Evolutionary conservation across 2,888 invertebrate species (phyloP).

Genomic region (Argyresthia goedartella): DNA sequence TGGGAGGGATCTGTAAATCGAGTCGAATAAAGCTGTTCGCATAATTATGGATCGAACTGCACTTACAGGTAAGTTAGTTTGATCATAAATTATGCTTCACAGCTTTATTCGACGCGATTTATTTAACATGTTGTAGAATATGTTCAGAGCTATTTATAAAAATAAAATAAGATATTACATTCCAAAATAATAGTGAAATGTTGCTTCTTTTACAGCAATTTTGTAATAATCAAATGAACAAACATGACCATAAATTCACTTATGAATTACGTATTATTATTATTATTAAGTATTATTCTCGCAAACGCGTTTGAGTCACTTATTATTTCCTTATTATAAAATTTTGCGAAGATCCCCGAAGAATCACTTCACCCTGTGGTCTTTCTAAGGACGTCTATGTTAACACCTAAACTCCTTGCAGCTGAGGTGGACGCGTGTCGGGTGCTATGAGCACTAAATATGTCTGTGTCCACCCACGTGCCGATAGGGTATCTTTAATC

Average conservation of each 20-base stretch:
- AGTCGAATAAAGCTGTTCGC: not conserved
- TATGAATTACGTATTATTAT: not conserved
- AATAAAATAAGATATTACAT: not conserved
- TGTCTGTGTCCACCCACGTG: slow-evolving; percentile 7
- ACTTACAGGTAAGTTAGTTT: no score
- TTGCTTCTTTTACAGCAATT: not conserved
- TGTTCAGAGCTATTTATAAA: not conserved
- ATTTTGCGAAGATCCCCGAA: no score
- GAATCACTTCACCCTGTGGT: slow-evolving; percentile 12
- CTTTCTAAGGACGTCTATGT: slow-evolving; percentile 12
- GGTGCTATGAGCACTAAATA: slow-evolving; percentile 10
- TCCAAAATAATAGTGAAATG: not conserved
- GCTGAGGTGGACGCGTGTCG: slow-evolving; percentile 10
- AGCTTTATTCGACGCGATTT: no score
- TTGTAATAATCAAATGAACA: not conserved
- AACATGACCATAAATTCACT: not conserved
- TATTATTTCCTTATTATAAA: no score
- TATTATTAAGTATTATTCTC: no score
- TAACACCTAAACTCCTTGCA: slow-evolving; percentile 12
- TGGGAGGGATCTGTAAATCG: not conserved
- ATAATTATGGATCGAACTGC: no score
- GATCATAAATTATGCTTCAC: no score
- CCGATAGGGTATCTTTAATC: not conserved
- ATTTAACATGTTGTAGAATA: not conserved
- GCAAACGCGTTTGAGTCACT: no score